phyloP scores from a whole-genome alignment of 2,888 invertebrate genomes.

The Stenurella melanura region DNA sequence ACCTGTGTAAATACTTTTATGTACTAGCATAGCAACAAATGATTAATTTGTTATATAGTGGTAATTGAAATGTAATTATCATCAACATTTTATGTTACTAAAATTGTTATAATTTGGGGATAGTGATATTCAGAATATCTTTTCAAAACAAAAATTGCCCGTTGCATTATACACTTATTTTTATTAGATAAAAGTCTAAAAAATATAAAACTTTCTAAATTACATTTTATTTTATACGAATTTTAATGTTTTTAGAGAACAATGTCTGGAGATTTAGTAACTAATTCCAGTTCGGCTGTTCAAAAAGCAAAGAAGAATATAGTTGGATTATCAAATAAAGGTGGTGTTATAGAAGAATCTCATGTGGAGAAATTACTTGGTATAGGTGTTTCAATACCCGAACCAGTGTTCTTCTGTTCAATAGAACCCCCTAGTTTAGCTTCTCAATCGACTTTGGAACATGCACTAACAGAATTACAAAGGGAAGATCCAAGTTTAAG shows the following conservation, averaged over 20 bases:
- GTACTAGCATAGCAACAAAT: too few relatives aligned
- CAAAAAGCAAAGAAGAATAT: constrained; percentile 77
- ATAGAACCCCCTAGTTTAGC: constrained; percentile 92
- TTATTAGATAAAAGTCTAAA: constrained; percentile 1
- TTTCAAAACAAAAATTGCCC: too few relatives aligned
- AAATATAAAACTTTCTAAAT: not conserved
- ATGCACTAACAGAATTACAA: constrained; percentile 86
- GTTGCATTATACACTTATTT: not conserved
- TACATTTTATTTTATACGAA: not conserved
- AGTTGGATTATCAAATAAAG: constrained; percentile 64
- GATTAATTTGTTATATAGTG: too few relatives aligned
- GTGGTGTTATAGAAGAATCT: constrained; percentile 57
- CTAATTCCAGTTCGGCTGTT: constrained; percentile 77
- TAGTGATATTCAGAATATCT: too few relatives aligned
- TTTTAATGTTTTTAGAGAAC: constrained; percentile 69
- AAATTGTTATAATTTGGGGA: too few relatives aligned
- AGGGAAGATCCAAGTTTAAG: constrained; percentile 94
- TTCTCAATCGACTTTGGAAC: constrained; percentile 84
- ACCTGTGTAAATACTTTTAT: too few relatives aligned
- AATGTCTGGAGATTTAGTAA: constrained; percentile 85
- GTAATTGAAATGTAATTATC: too few relatives aligned
- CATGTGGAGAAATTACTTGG: constrained; percentile 71
- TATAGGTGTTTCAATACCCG: constrained; percentile 84
- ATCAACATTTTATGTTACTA: too few relatives aligned
- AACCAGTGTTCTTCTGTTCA: constrained; percentile 97